phyloP scores from a whole-genome alignment of 2,797 vertebrate genomes.

The Platalea minor region DNA sequence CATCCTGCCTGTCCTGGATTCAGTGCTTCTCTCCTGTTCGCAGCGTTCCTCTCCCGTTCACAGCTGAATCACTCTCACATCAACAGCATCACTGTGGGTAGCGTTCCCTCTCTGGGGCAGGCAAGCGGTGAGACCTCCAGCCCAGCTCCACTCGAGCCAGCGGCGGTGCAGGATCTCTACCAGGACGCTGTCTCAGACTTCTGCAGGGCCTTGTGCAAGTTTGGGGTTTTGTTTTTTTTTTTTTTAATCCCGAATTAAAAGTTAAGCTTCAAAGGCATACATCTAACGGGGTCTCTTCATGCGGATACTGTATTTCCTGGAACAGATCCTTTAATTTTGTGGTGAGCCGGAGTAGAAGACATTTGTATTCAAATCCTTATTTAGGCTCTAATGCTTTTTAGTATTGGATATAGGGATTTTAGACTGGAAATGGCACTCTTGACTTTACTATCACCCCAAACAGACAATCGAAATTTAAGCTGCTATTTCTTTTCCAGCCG shows the following conservation, averaged over 20 bases:
- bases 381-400: slow-evolving; percentile 55
- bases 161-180: neutral
- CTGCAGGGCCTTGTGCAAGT: neutral
- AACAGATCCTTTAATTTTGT: slow-evolving; percentile 52
- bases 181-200: neutral
- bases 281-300: neutral
- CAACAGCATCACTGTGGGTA: neutral
- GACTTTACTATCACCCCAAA: slow-evolving; percentile 53
- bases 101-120: neutral
- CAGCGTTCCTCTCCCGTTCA: neutral
- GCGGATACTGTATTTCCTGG: slow-evolving; percentile 5
- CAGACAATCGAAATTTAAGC: slow-evolving; percentile 57
- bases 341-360: neutral
- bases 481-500: slow-evolving; percentile 35
- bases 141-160: accelerated
- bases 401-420: slow-evolving; percentile 49
- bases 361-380: slow-evolving; percentile 66
- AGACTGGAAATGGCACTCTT: slow-evolving; percentile 40
- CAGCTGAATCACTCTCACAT: neutral
- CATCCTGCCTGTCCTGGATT: neutral
- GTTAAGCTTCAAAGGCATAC: slow-evolving; percentile 14
- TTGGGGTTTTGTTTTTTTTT: neutral
- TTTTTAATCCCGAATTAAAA: slow-evolving; percentile 35
- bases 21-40: neutral
- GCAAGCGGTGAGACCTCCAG: neutral